Evolutionary conservation across 2,113 vertebrate genomes (phyloP), one percentile per base, ranked within the genome.

Genomic region (Petroica traversi): DNA sequence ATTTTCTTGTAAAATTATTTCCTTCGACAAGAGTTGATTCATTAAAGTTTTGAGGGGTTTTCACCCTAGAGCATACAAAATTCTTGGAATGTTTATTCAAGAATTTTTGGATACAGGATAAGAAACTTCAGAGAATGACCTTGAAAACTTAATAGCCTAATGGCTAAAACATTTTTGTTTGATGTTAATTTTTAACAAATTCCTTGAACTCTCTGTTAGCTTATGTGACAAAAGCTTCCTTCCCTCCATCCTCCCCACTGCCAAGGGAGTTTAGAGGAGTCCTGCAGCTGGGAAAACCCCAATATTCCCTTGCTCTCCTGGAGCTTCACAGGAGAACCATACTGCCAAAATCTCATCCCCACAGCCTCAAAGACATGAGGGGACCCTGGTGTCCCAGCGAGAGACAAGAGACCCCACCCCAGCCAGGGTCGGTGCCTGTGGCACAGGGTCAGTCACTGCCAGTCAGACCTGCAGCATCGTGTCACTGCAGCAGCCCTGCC

Each of bases 391-490:
- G 19, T 12, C 6, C 9, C 31, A 38, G 36, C 4, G 45, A 57
- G 40, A 29, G 15, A 33, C 18, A 19, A 16, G 17, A 34, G 8
- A 59, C 0, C 11, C 4, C 9, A 9, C 4, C 6, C 25, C 41
- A 67, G 4, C 2, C 17, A 7, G 10, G 24, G 1, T 5, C 9
- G 14, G 18, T 26, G 22, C 14, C 15, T 18, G 4, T 6, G 8
- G 29, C 2, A 14, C 36, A 5, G 0, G 0, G 14, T 8, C 48
- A 49, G 31, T 6, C 26, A 1, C 24, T 15, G 40, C 14, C 33
- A 8, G 23, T 2, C 0, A 0, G 29, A 63, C 25, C 34, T 33
- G 16, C 1, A 0, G 49, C 28, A 49, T 1, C 1, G 0, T 2
- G 9, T 2, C 12, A 4, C 25, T 54, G 57, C 66, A 54, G 18